phyloP scores from a whole-genome alignment of 2,113 vertebrate species.

The Caretta caretta region DNA sequence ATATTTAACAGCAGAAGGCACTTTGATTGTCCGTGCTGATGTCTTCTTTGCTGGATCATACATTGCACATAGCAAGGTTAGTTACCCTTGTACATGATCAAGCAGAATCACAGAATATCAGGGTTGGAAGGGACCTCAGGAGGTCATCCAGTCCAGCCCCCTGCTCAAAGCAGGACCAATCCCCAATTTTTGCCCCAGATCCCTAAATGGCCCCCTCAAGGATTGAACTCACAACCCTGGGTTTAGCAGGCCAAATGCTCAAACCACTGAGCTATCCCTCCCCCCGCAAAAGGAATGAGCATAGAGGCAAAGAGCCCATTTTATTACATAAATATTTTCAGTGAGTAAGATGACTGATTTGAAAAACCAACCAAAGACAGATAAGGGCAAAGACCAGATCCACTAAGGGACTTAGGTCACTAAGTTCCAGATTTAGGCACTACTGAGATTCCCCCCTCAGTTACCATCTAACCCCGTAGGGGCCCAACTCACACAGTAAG shows the following conservation, averaged over 20 bases:
- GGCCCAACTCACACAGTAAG: no score
- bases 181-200: no score
- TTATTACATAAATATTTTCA: not conserved
- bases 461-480: no score
- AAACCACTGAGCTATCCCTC: no score
- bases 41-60: not conserved
- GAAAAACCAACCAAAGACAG: not conserved
- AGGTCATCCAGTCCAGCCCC: no score
- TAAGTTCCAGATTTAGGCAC: not conserved
- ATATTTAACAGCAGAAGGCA: not conserved
- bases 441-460: no score
- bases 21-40: not conserved
- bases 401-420: not conserved
- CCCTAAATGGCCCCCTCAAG: no score
- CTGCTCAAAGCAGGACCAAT: no score
- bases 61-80: not conserved
- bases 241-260: no score
- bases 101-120: not conserved
- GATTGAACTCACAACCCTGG: no score
- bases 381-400: not conserved
- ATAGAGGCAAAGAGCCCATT: not conserved
- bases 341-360: not conserved
- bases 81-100: not conserved
- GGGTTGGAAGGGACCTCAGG: no score
- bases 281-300: not conserved